Percentiles rank a stretch among this genome's conserved stretches.
phyloP scores from a whole-genome alignment of 2,888 invertebrate species.

The Sylvicola fuscatus region DNA sequence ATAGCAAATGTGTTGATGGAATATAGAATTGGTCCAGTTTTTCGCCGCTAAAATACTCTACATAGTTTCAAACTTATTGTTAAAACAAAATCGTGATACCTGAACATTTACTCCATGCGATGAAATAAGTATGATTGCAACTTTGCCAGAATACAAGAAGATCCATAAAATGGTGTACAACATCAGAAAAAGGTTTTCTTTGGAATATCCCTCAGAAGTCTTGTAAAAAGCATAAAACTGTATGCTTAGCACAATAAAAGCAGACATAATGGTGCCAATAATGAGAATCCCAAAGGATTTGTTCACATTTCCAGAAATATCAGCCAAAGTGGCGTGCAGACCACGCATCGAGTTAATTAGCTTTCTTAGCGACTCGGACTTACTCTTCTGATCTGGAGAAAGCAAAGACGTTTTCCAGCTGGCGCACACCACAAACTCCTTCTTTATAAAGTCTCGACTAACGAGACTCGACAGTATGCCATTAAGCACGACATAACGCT shows the following conservation, averaged over 20 bases:
- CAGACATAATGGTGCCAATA: constrained; percentile 1
- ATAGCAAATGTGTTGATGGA: neutral
- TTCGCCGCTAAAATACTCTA: neutral
- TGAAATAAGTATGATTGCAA: neutral
- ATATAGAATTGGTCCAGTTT: neutral
- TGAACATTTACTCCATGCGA: neutral
- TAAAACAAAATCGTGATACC: neutral
- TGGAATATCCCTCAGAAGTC: neutral
- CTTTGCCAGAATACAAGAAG: neutral
- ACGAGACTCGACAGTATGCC: too few species aligned
- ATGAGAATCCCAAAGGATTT: neutral
- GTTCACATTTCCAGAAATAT: neutral
- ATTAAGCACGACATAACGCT: too few species aligned
- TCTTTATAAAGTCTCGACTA: too few species aligned
- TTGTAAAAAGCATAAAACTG: constrained; percentile 3
- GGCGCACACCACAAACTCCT: too few species aligned
- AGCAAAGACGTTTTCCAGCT: too few species aligned
- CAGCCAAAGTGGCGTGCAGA: neutral
- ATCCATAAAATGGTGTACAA: constrained; percentile 1
- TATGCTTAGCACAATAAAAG: constrained; percentile 1
- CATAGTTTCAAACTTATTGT: neutral
- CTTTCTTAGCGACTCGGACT: neutral
- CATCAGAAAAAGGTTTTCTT: neutral
- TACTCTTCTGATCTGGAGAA: too few species aligned
- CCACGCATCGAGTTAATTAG: neutral